Conservation (phyloP, 2,888 invertebrate species). For the Hemistola chrysoprasaria region DNA sequence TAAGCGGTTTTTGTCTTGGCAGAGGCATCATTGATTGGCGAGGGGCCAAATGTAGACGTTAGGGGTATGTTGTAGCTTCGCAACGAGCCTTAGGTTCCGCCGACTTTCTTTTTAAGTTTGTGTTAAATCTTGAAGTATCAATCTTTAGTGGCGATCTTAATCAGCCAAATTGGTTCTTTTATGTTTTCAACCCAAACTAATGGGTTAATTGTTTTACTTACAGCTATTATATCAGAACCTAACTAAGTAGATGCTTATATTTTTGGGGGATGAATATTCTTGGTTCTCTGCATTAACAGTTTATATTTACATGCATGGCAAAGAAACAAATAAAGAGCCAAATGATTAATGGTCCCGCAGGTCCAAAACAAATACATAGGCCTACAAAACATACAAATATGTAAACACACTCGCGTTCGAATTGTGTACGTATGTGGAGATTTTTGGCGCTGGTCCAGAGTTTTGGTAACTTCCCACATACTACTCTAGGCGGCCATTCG, state of each 20-base stretch:
- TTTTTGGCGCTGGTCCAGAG: slow-evolving; percentile 61
- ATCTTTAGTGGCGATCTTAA: slow-evolving; percentile 21
- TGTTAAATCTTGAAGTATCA: slow-evolving; percentile 25
- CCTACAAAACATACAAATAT: slow-evolving; percentile 36
- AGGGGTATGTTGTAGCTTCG: slow-evolving; percentile 29
- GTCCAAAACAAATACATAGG: slow-evolving; percentile 49
- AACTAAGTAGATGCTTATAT: too few species aligned
- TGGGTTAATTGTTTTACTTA: too few species aligned
- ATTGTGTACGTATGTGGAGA: slow-evolving; percentile 43
- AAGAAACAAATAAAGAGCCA: slow-evolving; percentile 42
- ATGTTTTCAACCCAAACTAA: slow-evolving; percentile 1
- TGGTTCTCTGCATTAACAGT: slow-evolving; percentile 7
- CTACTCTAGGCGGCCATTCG: slow-evolving; percentile 52
- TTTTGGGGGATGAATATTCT: too few species aligned
- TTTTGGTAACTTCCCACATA: slow-evolving; percentile 50
- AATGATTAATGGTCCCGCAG: slow-evolving; percentile 46
- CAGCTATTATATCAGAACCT: too few species aligned
- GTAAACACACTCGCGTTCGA: slow-evolving; percentile 29
- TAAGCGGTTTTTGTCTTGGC: slow-evolving; percentile 58
- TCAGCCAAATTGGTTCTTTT: slow-evolving; percentile 22
- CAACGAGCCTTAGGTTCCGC: too few species aligned
- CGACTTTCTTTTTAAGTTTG: slow-evolving; percentile 35
- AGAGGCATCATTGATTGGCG: slow-evolving; percentile 61
- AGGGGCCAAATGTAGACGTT: slow-evolving; percentile 52
- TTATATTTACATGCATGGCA: slow-evolving; percentile 1